Base-by-base conservation (phyloP, 2,113 vertebrate species). In the Ciconia stormi region DNA sequence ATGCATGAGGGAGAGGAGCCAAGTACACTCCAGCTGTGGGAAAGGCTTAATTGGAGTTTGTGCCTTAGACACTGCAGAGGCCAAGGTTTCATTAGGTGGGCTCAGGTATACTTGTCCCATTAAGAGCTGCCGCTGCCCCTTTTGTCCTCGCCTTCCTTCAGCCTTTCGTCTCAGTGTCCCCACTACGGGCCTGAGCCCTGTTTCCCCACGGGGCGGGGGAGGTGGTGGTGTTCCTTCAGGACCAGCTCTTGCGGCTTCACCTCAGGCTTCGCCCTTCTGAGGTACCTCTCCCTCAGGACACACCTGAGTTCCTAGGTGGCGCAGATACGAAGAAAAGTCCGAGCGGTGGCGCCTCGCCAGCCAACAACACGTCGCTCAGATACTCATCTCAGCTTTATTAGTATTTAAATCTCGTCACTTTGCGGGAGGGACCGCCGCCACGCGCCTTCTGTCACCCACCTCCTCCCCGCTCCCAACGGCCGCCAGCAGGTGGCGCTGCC, bases 21-120 rank as follows among this genome's bases (percentile, higher is more conserved):
- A 7, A 25, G 23, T 4, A 8, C 0, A 0, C 13, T 49, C 19
- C 6, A 2, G 42, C 61, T 20, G 32, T 13, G 19, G 47, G 71
- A 63, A 74, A 49, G 61, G 11, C 66, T 36, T 19, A 40, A 34
- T 0, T 32, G 66, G 47, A 49, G 61, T 38, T 36, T 10, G 17
- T 40, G 40, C 40, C 63, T 69, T 2, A 17, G 38, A 16, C n/a
- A 59, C 52, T 25, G 3, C 38, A 34, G 32, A 59, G 47, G 47
- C 47, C 5, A 1, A 29, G 13, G 44, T 21, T 44, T 19, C 50
- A 5, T 9, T 11, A 10, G 27, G 17, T 15, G 25, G 30, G 23
- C 69, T 34, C 12, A 7, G 30, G 19, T 11, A 49, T 6, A 10
- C n/a, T 12, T 6, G 16, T 5, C 38, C 19, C 17, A 5, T 36